Percentiles rank a stretch among this genome's conserved stretches.
Evolutionary conservation across 2,113 vertebrate species (phyloP).

Genomic region (Mionectes macconnelli): DNA sequence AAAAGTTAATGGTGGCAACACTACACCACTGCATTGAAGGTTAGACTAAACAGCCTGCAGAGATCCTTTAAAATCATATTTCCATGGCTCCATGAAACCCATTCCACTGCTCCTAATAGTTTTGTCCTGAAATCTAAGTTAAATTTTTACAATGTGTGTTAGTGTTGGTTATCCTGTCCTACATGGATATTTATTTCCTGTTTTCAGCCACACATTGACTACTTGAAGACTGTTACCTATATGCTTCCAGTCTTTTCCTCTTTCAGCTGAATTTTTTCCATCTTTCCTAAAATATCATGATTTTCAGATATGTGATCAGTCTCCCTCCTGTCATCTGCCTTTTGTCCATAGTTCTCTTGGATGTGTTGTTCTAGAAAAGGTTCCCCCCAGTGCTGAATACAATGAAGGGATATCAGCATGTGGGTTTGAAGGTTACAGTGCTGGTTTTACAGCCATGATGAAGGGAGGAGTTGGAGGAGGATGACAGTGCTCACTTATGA

Average conservation of each 20-base stretch:
- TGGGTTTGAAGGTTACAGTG: neutral
- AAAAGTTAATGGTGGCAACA: neutral
- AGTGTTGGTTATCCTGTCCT: neutral
- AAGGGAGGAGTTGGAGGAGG: neutral
- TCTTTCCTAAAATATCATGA: neutral
- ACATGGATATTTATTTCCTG: neutral
- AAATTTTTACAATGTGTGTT: neutral
- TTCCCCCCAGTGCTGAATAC: neutral
- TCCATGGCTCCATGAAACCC: neutral
- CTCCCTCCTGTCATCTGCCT: neutral
- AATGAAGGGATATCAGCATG: neutral
- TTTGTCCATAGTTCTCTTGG: neutral
- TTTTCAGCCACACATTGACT: neutral
- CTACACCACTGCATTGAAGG: neutral
- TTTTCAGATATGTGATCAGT: neutral
- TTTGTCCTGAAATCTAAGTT: neutral
- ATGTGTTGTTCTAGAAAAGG: neutral
- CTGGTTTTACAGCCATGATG: neutral
- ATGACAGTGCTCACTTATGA: neutral
- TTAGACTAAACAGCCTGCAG: neutral
- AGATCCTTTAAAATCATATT: neutral
- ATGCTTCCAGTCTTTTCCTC: neutral
- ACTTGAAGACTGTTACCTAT: neutral
- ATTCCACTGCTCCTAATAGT: neutral
- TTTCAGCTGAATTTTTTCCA: neutral